These are phyloP conservation scores for Oncorhynchus nerka DNA, from an alignment of 2,113 vertebrate genomes.

Conservation along the genomic window DNA sequence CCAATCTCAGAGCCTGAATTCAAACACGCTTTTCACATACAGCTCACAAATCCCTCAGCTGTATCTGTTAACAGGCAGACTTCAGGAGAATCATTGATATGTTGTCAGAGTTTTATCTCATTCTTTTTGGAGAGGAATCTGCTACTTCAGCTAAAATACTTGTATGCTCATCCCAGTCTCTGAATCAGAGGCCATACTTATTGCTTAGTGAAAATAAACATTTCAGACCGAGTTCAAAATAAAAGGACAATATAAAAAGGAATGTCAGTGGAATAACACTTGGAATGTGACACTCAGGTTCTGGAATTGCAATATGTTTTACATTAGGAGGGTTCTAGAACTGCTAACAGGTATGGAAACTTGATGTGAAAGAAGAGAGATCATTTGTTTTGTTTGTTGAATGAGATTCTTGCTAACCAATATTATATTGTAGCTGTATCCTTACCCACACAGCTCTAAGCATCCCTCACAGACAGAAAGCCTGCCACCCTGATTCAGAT, in stretches of 20 bases:
- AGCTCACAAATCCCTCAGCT: conserved; percentile 27
- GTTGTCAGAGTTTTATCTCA: background rate
- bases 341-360: background rate
- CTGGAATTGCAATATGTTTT: background rate
- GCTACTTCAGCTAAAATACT: conserved; percentile 31
- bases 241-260: background rate
- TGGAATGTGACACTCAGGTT: background rate
- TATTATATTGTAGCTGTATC: background rate
- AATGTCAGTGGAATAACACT: background rate
- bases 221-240: background rate
- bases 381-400: no score
- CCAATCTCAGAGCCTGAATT: conserved; percentile 26
- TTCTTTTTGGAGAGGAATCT: conserved; percentile 29
- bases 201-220: conserved; percentile 44
- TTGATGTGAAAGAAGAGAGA: background rate
- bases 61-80: conserved; percentile 5
- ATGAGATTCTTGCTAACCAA: background rate
- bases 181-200: conserved; percentile 41
- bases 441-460: background rate
- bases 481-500: background rate
- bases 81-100: conserved; percentile 23
- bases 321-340: background rate
- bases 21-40: conserved; percentile 4
- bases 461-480: background rate
- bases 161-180: conserved; percentile 4